Base-by-base conservation (phyloP, 2,113 vertebrate genomes). In the Larimichthys crocea region DNA sequence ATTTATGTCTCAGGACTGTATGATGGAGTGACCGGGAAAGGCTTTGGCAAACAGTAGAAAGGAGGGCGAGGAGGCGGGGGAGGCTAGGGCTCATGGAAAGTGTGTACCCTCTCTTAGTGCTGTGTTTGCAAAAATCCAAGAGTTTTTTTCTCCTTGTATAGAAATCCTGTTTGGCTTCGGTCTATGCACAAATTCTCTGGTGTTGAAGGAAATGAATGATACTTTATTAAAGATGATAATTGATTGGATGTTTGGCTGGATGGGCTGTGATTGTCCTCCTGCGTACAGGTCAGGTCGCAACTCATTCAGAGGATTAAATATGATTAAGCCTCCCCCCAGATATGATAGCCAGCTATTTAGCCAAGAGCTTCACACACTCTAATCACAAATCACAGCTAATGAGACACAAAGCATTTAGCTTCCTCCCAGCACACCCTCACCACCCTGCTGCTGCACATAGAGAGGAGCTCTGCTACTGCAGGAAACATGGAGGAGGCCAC, bases 361-460 rank as follows among this genome's bases (percentile, higher is more conserved):
- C 76, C 42, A 11, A 87, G 62, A 74, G 73, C 88, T 83, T 86
- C 83, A 71, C 82, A 69, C 84, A 68, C 80, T 79, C 49, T 68
- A 68, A 83, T 86, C 84, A 86, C 89, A 85, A 90, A 90, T 92
- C 90, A 91, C 80, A 65, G 85, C 78, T 92, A 90, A 93, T 91
- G 84, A 90, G 90, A 83, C 86, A 84, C 74, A 66, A 60, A 83
- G 74, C 77, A 57, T 86, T 89, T 83, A 85, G 80, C 81, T 79
- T 85, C 73, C 56, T 69, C 55, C 76, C 82, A 57, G 20, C 64
- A 76, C 52, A 53, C 63, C 48, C 56, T 68, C 76, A 78, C 60
- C 56, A 48, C 66, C 64, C 72, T n/a, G 74, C 72, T n/a, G 74
- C 60, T 80, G 79, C 64, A 80, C 76, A 80, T 46, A 75, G 81